Conservation (phyloP, 1,140 invertebrate genomes). For the Heliconius hewitsoni region DNA sequence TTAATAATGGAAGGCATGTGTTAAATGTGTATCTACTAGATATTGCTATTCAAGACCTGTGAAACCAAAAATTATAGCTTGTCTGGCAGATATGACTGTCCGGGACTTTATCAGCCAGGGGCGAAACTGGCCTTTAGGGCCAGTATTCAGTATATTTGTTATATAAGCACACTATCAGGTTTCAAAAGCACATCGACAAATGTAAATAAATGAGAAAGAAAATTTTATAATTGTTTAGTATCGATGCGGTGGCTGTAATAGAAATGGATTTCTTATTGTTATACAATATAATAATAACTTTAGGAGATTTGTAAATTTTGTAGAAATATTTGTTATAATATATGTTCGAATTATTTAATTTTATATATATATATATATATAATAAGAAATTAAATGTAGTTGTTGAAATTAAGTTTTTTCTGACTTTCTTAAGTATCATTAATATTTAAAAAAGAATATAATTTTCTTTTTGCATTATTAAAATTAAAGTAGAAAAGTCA, state of each 20-base stretch:
- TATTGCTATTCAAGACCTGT: too few relatives aligned
- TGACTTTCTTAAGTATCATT: not conserved
- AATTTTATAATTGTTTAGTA: not conserved
- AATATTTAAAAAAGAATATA: too few relatives aligned
- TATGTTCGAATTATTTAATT: not conserved
- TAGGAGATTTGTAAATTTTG: not conserved
- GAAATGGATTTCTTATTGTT: not conserved
- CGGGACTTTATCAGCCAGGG: too few relatives aligned
- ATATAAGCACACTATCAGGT: slow-evolving; percentile 5
- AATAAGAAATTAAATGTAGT: not conserved
- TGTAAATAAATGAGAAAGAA: not conserved
- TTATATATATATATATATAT: not conserved
- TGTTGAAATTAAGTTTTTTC: not conserved
- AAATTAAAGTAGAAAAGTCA: too few relatives aligned
- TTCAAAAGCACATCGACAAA: slow-evolving; percentile 24
- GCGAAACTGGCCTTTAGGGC: too few relatives aligned
- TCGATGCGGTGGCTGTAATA: not conserved
- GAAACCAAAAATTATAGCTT: too few relatives aligned
- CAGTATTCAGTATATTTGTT: not conserved
- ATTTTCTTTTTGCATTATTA: too few relatives aligned
- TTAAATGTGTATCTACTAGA: too few relatives aligned
- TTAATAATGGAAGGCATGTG: too few relatives aligned
- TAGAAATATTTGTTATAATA: not conserved
- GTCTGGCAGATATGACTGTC: too few relatives aligned
- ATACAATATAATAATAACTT: not conserved